Evolutionary conservation across 2,888 invertebrate genomes (phyloP).

Genomic region (Branchipolynoe longqiensis): DNA sequence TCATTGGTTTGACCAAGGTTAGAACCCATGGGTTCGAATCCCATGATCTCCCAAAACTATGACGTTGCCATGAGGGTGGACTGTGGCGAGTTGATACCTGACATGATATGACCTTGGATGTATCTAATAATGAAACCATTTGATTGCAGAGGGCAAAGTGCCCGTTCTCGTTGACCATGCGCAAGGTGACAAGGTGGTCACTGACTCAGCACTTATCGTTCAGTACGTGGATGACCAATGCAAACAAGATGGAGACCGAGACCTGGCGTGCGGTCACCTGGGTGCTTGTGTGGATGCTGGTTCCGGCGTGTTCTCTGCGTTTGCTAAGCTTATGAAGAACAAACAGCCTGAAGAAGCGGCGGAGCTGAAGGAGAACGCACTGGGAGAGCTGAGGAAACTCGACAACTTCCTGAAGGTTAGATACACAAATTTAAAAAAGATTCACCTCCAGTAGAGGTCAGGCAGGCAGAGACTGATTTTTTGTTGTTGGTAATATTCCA

Average conservation of each 20-base stretch:
- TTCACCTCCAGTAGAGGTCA: too few relatives aligned
- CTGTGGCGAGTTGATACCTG: too few relatives aligned
- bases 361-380: neutral
- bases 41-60: too few relatives aligned
- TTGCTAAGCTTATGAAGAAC: conserved; percentile 46
- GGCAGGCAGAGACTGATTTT: too few relatives aligned
- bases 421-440: too few relatives aligned
- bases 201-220: conserved; percentile 30
- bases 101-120: too few relatives aligned
- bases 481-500: too few relatives aligned
- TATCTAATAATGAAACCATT: too few relatives aligned
- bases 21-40: too few relatives aligned
- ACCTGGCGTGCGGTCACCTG: conserved; percentile 24
- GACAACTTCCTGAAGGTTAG: conserved; percentile 20
- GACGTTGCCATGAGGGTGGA: too few relatives aligned
- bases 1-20: too few relatives aligned
- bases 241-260: neutral
- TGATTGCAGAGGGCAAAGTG: conserved; percentile 37
- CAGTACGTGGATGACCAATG: conserved; percentile 4
- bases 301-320: conserved; percentile 15
- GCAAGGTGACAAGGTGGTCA: neutral
- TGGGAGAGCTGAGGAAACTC: neutral
- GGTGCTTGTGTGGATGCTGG: conserved; percentile 6
- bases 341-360: conserved; percentile 5
- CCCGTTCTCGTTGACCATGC: conserved; percentile 42